These are phyloP conservation scores for Linepithema humile DNA, from an alignment of 1,140 invertebrate genomes.

Conservation along the genomic window DNA sequence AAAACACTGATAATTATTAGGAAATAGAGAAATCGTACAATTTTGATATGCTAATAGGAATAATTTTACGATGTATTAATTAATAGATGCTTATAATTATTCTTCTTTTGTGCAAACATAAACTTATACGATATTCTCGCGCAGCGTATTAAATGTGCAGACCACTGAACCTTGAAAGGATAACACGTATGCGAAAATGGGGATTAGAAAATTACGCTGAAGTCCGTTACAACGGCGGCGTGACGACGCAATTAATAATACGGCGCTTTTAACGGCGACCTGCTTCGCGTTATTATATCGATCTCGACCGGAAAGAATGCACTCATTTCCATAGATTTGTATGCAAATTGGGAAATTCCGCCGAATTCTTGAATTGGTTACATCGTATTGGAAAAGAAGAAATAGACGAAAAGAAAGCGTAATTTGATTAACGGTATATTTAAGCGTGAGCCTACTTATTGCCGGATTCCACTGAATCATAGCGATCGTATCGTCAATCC, in stretches of 20 bases:
- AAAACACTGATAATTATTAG: too few relatives aligned
- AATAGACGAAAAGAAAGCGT: not conserved
- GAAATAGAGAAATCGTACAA: too few relatives aligned
- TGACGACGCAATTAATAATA: constrained; percentile 17
- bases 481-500: constrained; percentile 51
- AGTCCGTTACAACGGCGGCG: constrained; percentile 18
- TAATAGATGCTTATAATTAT: too few relatives aligned
- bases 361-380: constrained; percentile 40
- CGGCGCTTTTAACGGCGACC: constrained; percentile 27
- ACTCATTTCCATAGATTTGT: not conserved
- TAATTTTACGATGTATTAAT: too few relatives aligned
- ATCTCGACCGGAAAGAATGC: constrained; percentile 17
- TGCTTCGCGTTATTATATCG: constrained; percentile 22
- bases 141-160: not conserved
- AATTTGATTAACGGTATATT: constrained; percentile 59
- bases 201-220: constrained; percentile 16
- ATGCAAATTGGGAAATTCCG: not conserved
- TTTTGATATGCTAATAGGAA: too few relatives aligned
- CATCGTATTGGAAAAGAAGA: not conserved
- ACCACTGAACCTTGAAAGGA: not conserved
- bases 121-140: not conserved
- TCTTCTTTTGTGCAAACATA: not conserved
- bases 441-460: not conserved
- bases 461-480: constrained; percentile 62
- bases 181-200: not conserved